These are phyloP conservation scores for Caenorhabditis sulstoni DNA, from an alignment of 2,888 invertebrate genomes.

Conservation along the genomic window DNA sequence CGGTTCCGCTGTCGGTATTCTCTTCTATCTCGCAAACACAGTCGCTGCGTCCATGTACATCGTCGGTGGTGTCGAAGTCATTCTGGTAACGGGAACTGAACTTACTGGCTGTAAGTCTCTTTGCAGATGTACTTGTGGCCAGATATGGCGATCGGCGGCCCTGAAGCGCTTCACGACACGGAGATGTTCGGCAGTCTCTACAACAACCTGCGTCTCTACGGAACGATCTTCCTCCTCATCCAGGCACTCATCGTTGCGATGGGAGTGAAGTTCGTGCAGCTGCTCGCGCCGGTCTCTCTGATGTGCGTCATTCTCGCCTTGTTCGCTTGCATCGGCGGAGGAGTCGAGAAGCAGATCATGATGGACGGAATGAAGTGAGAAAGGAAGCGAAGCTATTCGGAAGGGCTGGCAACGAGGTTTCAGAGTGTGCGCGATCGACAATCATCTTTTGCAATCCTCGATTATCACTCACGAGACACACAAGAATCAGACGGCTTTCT, in stretches of 20 bases:
- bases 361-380: conserved; percentile 89
- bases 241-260: conserved; percentile 91
- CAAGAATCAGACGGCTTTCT: conserved; percentile 50
- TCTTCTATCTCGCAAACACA: conserved; percentile 98
- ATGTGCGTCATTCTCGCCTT: conserved; percentile 97
- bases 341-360: conserved; percentile 88
- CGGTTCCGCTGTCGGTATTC: conserved; percentile 98
- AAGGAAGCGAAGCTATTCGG: too few relatives aligned
- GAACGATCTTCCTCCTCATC: conserved; percentile 89
- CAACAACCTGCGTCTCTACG: conserved; percentile 98
- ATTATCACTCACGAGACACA: conserved; percentile 58
- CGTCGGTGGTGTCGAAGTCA: conserved; percentile 85
- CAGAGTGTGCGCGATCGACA: conserved; percentile 91
- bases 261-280: conserved; percentile 98
- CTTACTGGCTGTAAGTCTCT: neutral
- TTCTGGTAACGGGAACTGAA: conserved; percentile 81
- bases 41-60: conserved; percentile 99
- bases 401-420: too few relatives aligned
- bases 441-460: conserved; percentile 85
- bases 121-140: conserved; percentile 78
- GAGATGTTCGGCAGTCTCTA: conserved; percentile 85
- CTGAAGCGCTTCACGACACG: conserved; percentile 75
- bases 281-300: conserved; percentile 95
- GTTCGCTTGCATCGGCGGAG: conserved; percentile 94
- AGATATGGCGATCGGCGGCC: conserved; percentile 77